Base-by-base conservation (phyloP, 1,140 invertebrate genomes). In the Tetranychus urticae region DNA sequence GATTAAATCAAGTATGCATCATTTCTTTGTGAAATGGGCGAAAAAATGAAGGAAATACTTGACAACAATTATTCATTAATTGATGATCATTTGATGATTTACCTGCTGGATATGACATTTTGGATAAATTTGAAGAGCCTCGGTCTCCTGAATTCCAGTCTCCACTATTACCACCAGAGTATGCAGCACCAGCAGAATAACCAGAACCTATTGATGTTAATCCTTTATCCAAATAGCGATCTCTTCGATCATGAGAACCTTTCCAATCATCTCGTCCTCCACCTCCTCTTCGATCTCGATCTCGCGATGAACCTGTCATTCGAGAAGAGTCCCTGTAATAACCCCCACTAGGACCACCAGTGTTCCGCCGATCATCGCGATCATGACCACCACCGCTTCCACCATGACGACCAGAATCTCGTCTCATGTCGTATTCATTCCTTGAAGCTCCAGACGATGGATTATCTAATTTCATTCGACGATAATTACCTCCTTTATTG, bases 181-280 rank as follows among this genome's bases (percentile, higher is more conserved):
- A 60, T 4, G n/a, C 10, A 10, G 46, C 12, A 6, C n/a, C n/a
- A 23, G n/a, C 36, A 31, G 13, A 13, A 23, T 48, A 60, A 48
- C 59, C 33, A 35, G 14, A 35, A 13, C 7, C 33, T 3, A 31
- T 39, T 3, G 35, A 23, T 6, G 12, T 8, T 58, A 39, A 39
- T 45, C 10, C 14, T 42, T 45, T 58, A 46, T 58, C 57, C 7
- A 23, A 39, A 42, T 60, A 60, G 5, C 59, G 59, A 14, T 60
- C 59, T 5, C 48, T 3, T 7, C 48, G 33, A 55, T 61, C 48
- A 31, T 45, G 50, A 33, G 7, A 23, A 23, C 12, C n/a, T 46
- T 61, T 61, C 60, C 60, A 61, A 14, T 61, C 60, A 55, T 61
- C 60, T 39, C 60, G 50, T 42, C 39, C 39, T 36, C 48, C 23